These are phyloP conservation scores for Molorchus minor DNA, from an alignment of 2,888 invertebrate genomes.

Conservation along the genomic window DNA sequence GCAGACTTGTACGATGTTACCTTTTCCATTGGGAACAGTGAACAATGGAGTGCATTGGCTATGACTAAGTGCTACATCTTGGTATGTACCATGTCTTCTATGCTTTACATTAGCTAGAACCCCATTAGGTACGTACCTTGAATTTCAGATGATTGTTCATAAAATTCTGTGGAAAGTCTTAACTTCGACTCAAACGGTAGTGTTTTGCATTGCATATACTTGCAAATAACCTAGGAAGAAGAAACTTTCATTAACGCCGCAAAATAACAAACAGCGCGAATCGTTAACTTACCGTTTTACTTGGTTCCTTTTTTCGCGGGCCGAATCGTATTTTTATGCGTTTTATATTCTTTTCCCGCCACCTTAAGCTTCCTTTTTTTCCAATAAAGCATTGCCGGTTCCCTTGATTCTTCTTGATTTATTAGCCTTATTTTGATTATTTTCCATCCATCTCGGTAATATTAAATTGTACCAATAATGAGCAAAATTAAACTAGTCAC, in stretches of 20 bases:
- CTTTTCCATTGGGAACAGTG: slow-evolving; percentile 20
- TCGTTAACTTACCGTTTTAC: too few relatives aligned
- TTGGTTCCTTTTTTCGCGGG: too few relatives aligned
- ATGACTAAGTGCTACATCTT: too few relatives aligned
- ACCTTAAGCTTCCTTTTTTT: too few relatives aligned
- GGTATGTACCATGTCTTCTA: slow-evolving; percentile 9
- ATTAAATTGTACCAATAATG: too few relatives aligned
- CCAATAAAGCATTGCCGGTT: too few relatives aligned
- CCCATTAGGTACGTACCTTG: slow-evolving; percentile 16
- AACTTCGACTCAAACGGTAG: slow-evolving; percentile 3
- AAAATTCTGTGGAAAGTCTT: slow-evolving; percentile 9
- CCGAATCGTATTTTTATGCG: too few relatives aligned
- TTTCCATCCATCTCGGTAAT: too few relatives aligned
- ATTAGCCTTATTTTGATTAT: neutral
- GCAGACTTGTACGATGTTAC: slow-evolving; percentile 20
- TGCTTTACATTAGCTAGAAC: slow-evolving; percentile 9
- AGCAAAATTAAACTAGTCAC: too few relatives aligned
- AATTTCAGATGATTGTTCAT: slow-evolving; percentile 12
- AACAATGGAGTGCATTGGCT: too few relatives aligned
- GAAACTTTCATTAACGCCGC: neutral
- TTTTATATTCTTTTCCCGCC: too few relatives aligned
- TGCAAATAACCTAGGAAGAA: slow-evolving; percentile 3
- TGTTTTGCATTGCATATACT: slow-evolving; percentile 7
- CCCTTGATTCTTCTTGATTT: neutral
- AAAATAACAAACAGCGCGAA: neutral